Conservation (phyloP, 1,140 invertebrate genomes). For the Augochlora pura region DNA sequence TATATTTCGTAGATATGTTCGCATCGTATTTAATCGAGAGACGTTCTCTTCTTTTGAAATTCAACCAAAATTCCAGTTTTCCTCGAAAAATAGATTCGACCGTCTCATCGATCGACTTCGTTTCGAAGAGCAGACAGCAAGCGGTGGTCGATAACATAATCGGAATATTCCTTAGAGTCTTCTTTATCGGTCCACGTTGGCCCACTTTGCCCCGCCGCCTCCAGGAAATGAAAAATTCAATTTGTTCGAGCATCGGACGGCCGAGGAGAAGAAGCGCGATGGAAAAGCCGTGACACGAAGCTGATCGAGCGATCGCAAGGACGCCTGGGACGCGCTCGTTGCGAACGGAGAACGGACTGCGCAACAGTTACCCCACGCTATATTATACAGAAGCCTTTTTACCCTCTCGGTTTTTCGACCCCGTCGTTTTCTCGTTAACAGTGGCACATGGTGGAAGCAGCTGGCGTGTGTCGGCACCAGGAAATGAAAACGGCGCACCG, state of each 20-base stretch:
- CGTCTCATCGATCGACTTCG: no score
- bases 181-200: no score
- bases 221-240: not conserved
- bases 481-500: slow-evolving; percentile 62
- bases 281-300: not conserved
- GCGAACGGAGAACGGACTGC: not conserved
- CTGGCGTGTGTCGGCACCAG: slow-evolving; percentile 56
- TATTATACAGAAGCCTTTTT: slow-evolving; percentile 22
- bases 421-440: slow-evolving; percentile 48
- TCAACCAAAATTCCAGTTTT: no score
- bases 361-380: slow-evolving; percentile 60
- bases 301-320: not conserved
- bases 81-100: no score
- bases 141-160: no score
- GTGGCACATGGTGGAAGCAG: slow-evolving; percentile 59
- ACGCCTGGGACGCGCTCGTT: not conserved
- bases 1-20: no score
- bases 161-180: no score
- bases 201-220: no score
- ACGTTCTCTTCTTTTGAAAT: no score
- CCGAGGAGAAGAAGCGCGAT: not conserved
- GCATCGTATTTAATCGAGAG: no score
- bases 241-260: not conserved
- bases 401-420: slow-evolving; percentile 27
- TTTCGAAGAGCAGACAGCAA: no score